Base-by-base conservation (phyloP, 2,888 invertebrate genomes). In the Lymantria monacha region DNA sequence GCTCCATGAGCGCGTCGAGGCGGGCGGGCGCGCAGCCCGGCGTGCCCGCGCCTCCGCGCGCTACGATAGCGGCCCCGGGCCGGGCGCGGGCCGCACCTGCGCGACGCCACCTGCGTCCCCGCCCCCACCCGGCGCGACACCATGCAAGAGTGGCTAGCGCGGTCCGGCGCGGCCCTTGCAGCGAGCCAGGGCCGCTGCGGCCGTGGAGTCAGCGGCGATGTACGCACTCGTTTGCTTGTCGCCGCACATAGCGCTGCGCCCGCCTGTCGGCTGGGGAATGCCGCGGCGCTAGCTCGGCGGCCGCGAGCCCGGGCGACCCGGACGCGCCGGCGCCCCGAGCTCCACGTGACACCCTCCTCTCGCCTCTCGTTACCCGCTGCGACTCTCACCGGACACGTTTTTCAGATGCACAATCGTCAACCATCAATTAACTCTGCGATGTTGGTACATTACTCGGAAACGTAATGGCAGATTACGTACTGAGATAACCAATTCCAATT, bases 1-100 rank as follows among this genome's bases (percentile, higher is more conserved):
- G 83, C 88, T 92, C 92, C 90, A 91, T 91, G 83, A 82, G 83
- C 82, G 79, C 83, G 82, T 68, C 73, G 79, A 77, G 83, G 79
- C 78, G 81, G 75, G 77, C 80, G 80, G 79, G 73, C 76, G 76
- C 81, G 79, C 80, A 74, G 79, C 81, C 80, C 76, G 76, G 81
- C 79, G 81, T 74, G 79, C 81, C 80, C 81, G 81, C 79, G 77
- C 78, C 41, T 13, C 76, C 77, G 77, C 78, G 77, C 77, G 77
- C 79, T 74, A 67, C 7, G n/a, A 79, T 76, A 76, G 77, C 84
- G 83, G 81, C 81, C 84, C 79, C 83, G 81, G 82, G 82, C 80
- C 81, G 80, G 79, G 80, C 81, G 79, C 85, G 83, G 85, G 82
- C 84, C 81, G 83, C 85, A 81, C 84, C 83, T 83, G 84, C 85